A percentile compares a stretch with the other conserved stretches of the same genome.
These are phyloP conservation scores for Danionella cerebrum DNA, from an alignment of 2,113 vertebrate genomes.

Conservation along the genomic window DNA sequence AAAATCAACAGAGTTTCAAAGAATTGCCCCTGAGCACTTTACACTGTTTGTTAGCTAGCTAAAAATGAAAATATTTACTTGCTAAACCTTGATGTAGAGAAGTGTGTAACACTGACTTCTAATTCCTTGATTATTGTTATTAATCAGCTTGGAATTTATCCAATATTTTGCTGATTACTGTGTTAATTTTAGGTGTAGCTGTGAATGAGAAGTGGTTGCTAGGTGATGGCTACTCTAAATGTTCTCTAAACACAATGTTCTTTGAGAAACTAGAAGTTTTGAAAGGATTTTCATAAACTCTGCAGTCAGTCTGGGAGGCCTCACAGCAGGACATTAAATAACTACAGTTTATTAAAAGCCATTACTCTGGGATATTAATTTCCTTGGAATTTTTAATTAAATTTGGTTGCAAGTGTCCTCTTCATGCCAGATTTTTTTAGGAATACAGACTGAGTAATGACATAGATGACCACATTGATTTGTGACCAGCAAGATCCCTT, in stretches of 20 bases:
- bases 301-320: not conserved
- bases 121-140: no score
- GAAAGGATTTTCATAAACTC: not conserved
- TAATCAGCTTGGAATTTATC: no score
- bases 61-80: no score
- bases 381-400: conserved; percentile 2
- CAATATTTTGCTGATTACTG: no score
- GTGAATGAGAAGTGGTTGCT: not conserved
- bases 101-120: no score
- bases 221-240: not conserved
- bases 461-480: not conserved
- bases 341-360: not conserved
- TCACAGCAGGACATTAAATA: not conserved
- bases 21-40: no score
- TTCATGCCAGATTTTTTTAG: not conserved
- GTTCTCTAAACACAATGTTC: not conserved
- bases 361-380: not conserved
- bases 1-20: no score
- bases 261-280: not conserved
- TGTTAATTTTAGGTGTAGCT: no score
- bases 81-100: no score
- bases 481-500: not conserved
- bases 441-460: not conserved
- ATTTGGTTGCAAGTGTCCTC: not conserved
- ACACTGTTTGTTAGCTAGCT: no score